Base-by-base conservation (phyloP, 1,140 invertebrate species). In the Aphaenogaster ashmeadi region DNA sequence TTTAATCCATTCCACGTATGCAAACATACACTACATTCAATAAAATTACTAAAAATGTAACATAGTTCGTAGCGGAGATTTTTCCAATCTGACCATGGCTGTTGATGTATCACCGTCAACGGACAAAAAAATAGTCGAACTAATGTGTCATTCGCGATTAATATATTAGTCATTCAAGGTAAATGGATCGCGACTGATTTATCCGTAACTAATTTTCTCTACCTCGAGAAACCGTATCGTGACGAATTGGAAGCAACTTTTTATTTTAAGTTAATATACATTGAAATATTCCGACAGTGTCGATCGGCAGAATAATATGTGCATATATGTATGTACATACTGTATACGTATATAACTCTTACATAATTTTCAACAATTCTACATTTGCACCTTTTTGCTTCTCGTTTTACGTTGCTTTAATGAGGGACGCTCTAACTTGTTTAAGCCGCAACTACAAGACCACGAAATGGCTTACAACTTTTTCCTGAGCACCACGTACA, bases 401-500 rank as follows among this genome's bases (percentile, higher is more conserved):
- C 4, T 8, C 1, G 2, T 50, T 58, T 18, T 2, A 41, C 13
- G 2, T 56, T 8, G 27, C 33, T 64, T 38, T 21, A 47, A 21
- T 79, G 8, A 54, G 3, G 9, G 44, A 5, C 7, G 2, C 4
- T 33, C 1, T 56, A 52, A 67, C 6, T 50, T 1, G 21, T 58
- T 75, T 9, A 33, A 47, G 8, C 21, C 11, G n/a, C 6, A 36
- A 13, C 3, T 27, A 27, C 6, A 36, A n/a, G 44, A 9, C 6
- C 6, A 8, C 18, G 11, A 15, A 78, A 33, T 33, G 5, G 5
- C 2, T n/a, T 11, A 13, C 15, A 71, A 72, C 15, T 75, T 38
- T 50, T 18, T 74, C 5, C 27, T 15, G 33, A 75, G n/a, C 80
- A 83, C 67, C 41, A 71, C 54, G 60, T 72, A 27, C 27, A 85